These are phyloP conservation scores for Myopa tessellatipennis DNA, from an alignment of 2,888 invertebrate species.

Conservation along the genomic window DNA sequence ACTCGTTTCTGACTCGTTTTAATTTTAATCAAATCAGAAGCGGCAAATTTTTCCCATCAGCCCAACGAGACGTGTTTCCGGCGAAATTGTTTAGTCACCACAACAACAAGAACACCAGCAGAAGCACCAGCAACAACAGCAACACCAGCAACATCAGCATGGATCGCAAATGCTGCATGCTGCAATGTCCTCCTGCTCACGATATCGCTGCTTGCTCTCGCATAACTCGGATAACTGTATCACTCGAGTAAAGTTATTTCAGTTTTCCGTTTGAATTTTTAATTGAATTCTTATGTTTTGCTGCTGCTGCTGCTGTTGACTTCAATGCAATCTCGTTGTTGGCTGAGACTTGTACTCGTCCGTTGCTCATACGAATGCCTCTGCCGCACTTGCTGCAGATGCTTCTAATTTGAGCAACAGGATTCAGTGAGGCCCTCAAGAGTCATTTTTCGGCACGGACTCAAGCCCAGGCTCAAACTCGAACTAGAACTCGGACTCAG, in stretches of 20 bases:
- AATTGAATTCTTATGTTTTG: conserved; percentile 15
- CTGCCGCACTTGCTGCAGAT: background rate
- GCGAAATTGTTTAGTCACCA: background rate
- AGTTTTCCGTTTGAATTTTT: background rate
- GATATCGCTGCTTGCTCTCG: background rate
- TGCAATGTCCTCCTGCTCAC: background rate
- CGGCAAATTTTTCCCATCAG: conserved; percentile 11
- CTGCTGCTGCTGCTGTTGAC: conserved; percentile 8
- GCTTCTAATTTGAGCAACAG: conserved; percentile 7
- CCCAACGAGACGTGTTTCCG: background rate
- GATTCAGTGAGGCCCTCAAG: conserved; percentile 22
- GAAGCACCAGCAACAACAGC: no score
- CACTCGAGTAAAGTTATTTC: background rate
- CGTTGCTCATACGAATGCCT: background rate
- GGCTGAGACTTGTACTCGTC: background rate
- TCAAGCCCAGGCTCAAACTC: background rate
- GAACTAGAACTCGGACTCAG: background rate
- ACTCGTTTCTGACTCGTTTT: background rate
- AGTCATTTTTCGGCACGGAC: background rate
- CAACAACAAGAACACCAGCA: background rate
- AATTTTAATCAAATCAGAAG: background rate
- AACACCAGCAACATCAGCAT: no score
- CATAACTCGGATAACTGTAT: background rate
- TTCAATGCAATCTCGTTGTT: background rate
- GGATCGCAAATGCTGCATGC: background rate